These are phyloP conservation scores for Rallus limicola DNA, from an alignment of 2,113 vertebrate genomes.

Conservation along the genomic window DNA sequence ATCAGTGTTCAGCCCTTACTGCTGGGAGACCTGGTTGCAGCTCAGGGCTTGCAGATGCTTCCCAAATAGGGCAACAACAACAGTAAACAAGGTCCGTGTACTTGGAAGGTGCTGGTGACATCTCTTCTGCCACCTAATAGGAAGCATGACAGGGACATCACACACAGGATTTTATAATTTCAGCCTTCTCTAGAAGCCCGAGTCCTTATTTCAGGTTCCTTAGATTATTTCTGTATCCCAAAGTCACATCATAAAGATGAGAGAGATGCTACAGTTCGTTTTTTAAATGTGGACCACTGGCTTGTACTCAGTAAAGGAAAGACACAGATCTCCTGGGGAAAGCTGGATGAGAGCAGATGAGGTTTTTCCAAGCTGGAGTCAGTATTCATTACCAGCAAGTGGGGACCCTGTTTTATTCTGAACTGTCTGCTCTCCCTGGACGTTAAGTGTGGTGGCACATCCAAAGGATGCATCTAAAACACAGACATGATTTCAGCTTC, in stretches of 20 bases:
- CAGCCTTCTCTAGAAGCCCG: neutral
- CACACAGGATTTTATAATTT: neutral
- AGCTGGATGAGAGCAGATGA: neutral
- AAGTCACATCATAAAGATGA: neutral
- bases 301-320: neutral
- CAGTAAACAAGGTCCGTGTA: rapidly evolving
- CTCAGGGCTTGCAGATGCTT: neutral
- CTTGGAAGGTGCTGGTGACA: neutral
- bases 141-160: neutral
- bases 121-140: neutral
- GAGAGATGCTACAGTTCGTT: neutral
- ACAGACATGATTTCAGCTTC: neutral
- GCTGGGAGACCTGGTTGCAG: neutral
- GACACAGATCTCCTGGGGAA: neutral
- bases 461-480: neutral
- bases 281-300: neutral
- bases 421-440: neutral
- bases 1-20: neutral
- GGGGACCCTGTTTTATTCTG: neutral
- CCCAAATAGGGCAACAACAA: neutral
- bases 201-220: neutral
- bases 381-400: constrained; percentile 6
- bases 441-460: neutral
- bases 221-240: neutral
- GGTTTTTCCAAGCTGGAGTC: neutral